Base-by-base conservation (phyloP, 2,888 invertebrate species). In the Drosophila nr. perissopoda region DNA sequence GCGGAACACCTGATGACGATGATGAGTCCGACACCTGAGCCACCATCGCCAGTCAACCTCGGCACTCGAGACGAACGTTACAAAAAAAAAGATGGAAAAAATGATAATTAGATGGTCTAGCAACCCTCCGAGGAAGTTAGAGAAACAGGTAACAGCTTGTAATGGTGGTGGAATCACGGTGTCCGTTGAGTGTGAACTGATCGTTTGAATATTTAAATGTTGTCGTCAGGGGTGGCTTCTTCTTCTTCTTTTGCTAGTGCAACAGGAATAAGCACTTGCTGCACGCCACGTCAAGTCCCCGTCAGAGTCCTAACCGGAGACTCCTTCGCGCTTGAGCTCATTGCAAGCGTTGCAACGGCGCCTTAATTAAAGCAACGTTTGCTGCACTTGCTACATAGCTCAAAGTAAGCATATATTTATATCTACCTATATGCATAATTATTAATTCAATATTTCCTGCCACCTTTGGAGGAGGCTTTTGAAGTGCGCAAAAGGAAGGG, bases 41-140 rank as follows among this genome's bases (percentile, higher is more conserved):
- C 52, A 46, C 31, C 63, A 63, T 36, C 53, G 16, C 42, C 54
- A 25, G 16, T 46, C 21, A 33, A 58, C 58, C 76, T 59, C 66
- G 38, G 63, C 65, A 56, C 70, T 60, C 36, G 62, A 62, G 49
- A 64, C 59, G 68, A 76, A 76, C 70, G 70, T 70, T 81, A 49
- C 31, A 27, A 13, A 29, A 25, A 33, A 38, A 16, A 18, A 16
- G 16, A 33, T 7, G 8, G 33, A 42, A 71, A 70, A 80, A 86
- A 89, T 87, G 74, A 81, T 87, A 87, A 87, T 87, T 87, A 87
- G 87, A 85, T 80, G 67, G 85, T 83, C 85, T 84, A 86, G 85
- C 89, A 87, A 87, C 87, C 89, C 87, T 80, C 74, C 48, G 51
- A 71, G 54, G 36, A 63, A 42, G 33, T n/a, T 13, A 11, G 31